These are phyloP conservation scores for Leucophenga varia DNA, from an alignment of 1,140 invertebrate genomes.

Conservation along the genomic window DNA sequence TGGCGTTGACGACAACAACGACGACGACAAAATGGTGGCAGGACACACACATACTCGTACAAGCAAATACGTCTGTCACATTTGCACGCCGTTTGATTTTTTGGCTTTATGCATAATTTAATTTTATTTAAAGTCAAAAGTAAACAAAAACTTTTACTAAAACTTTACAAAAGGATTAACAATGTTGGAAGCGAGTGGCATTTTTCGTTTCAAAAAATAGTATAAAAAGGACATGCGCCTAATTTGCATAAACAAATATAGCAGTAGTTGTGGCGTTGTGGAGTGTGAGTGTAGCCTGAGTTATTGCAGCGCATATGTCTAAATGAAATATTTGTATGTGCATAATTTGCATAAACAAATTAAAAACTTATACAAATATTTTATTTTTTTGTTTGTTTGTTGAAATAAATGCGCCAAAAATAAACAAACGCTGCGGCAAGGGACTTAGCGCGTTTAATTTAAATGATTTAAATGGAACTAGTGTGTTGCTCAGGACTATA, in stretches of 20 bases:
- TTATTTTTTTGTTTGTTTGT: no score
- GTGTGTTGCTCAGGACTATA: no score
- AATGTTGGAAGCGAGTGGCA: constrained; percentile 22
- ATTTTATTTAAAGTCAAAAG: constrained; percentile 17
- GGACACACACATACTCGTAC: no score
- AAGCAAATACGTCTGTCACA: constrained; percentile 45
- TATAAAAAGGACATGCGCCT: constrained; percentile 9
- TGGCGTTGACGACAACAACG: no score
- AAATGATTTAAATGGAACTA: no score
- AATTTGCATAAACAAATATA: constrained; percentile 41
- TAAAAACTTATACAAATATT: constrained; percentile 32
- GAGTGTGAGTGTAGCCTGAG: constrained; percentile 5
- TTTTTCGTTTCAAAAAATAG: no score
- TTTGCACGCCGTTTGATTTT: constrained; percentile 40
- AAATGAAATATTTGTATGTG: no score
- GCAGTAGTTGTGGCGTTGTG: not conserved
- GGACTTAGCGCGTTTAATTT: no score
- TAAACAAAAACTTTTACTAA: constrained; percentile 7
- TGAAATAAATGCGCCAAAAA: no score
- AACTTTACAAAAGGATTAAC: constrained; percentile 35
- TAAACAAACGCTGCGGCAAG: no score
- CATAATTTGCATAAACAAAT: constrained; percentile 52
- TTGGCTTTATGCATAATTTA: constrained; percentile 35
- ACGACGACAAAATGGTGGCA: no score
- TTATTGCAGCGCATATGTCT: constrained; percentile 41